Conservation (phyloP, 2,113 vertebrate genomes). For the Labrus mixtus region DNA sequence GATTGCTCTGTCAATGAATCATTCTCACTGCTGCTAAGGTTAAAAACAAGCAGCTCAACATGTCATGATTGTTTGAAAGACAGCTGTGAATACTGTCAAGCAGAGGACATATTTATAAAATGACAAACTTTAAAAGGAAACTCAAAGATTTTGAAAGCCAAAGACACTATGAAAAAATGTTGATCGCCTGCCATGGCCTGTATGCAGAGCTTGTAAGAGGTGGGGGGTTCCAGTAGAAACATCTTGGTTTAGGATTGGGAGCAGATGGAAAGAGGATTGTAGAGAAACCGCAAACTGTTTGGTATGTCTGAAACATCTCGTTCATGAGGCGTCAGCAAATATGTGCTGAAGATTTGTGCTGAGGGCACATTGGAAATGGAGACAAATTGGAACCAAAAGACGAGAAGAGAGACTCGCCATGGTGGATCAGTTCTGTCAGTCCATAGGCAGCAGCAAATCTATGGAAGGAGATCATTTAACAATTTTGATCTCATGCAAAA, state of each 20-base stretch:
- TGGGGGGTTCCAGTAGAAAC: slow-evolving; percentile 46
- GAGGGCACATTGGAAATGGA: slow-evolving; percentile 33
- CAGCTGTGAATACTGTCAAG: not conserved
- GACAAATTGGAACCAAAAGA: slow-evolving; percentile 59
- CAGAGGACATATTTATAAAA: not conserved
- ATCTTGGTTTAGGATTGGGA: slow-evolving; percentile 51
- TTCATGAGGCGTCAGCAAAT: slow-evolving; percentile 60
- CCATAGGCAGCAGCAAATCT: not conserved
- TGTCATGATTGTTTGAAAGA: slow-evolving; percentile 10
- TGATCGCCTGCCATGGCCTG: slow-evolving; percentile 28
- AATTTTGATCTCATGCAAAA: not conserved
- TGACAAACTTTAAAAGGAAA: not conserved
- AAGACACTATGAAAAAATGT: not conserved
- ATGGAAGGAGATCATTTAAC: not conserved
- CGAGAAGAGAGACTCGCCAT: slow-evolving; percentile 17
- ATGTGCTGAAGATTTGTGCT: slow-evolving; percentile 58
- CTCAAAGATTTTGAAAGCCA: slow-evolving; percentile 1
- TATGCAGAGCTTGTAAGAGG: slow-evolving; percentile 32
- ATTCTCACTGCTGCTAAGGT: not conserved
- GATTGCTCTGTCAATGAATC: not conserved
- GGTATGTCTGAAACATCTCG: slow-evolving; percentile 53
- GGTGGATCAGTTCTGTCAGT: slow-evolving; percentile 15
- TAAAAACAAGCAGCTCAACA: not conserved
- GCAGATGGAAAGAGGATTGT: slow-evolving; percentile 69
- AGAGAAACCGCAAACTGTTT: slow-evolving; percentile 53